Base-by-base conservation (phyloP, 2,888 invertebrate species). In the Pyrocoelia pectoralis region DNA sequence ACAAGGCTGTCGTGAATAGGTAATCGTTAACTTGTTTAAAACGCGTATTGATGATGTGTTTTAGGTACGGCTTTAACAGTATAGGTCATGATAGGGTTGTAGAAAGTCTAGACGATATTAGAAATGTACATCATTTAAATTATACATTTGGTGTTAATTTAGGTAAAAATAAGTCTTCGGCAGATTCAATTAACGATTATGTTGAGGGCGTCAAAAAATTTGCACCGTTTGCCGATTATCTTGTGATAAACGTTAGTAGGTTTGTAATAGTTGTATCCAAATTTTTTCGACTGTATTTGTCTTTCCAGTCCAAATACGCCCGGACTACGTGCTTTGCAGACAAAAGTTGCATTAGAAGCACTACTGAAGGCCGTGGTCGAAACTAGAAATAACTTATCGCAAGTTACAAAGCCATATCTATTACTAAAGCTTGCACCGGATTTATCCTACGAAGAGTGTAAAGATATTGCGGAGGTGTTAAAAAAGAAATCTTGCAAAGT, bases 361-460 rank as follows among this genome's bases (percentile, higher is more conserved):
- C 83, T 98, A 8, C 78, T 98, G 5, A 82, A 79, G 40, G 83
- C 82, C 48, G 83, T 93, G 0, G 85, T 92, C 54, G 81, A 83
- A 70, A 84, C 87, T 0, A 86, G 90, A 72, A 82, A 87, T 69
- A 77, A 78, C 5, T 77, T 89, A 5, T 71, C 79, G 17, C 68
- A 70, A 0, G 75, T 80, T 1, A 83, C 79, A 3, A 88, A 85
- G 67, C 89, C 91, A 19, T 94, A 95, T 0, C 79, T 98, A n/a
- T 81, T 98, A n/a, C 80, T 99, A 0, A 99, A 99, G 84, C 85
- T 99, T 56, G 92, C 98, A 0, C 98, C 98, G 0, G 98, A 99
- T 83, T 83, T 98, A 53, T 87, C 84, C 0, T 78, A 84, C 15
- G 83, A 88, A 41, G 95, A 98, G 75, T 86, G 89, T 74, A 85